Percentiles rank a stretch among this genome's conserved stretches.
Evolutionary conservation across 1,140 invertebrate genomes (phyloP).

Genomic region (Habropoda laboriosa): DNA sequence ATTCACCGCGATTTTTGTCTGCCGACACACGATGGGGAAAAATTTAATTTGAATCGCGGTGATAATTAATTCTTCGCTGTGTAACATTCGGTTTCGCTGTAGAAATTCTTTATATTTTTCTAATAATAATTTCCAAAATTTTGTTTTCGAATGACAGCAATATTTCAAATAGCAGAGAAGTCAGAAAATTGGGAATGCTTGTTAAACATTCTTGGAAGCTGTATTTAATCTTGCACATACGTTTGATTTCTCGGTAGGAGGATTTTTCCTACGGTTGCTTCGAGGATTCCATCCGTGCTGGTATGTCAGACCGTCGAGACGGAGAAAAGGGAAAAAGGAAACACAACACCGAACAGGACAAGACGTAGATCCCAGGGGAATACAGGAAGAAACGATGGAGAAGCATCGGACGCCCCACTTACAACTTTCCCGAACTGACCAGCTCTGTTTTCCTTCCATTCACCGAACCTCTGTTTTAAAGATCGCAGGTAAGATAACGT

Average conservation of each 20-base stretch:
- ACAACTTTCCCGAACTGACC: slow-evolving; percentile 32
- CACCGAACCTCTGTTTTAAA: slow-evolving; percentile 6
- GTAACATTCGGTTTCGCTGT: too few species aligned
- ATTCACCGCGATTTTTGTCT: too few species aligned
- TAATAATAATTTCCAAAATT: too few species aligned
- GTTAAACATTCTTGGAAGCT: not conserved
- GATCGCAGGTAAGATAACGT: not conserved
- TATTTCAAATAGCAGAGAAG: too few species aligned
- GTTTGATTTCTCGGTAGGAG: not conserved
- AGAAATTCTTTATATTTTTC: too few species aligned
- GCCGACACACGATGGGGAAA: too few species aligned
- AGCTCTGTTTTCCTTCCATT: slow-evolving; percentile 6
- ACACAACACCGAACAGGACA: not conserved
- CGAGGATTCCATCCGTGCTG: not conserved
- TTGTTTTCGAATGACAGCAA: too few species aligned
- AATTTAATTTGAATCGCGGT: too few species aligned
- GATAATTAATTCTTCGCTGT: too few species aligned
- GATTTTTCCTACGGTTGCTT: not conserved
- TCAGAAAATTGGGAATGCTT: too few species aligned
- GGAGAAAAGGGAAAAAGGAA: not conserved
- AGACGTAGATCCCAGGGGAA: not conserved
- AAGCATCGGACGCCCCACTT: not conserved
- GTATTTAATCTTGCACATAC: not conserved
- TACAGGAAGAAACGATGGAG: not conserved
- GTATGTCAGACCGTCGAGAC: not conserved